Base-by-base conservation (phyloP, 2,113 vertebrate species). In the Thalassoma bifasciatum region DNA sequence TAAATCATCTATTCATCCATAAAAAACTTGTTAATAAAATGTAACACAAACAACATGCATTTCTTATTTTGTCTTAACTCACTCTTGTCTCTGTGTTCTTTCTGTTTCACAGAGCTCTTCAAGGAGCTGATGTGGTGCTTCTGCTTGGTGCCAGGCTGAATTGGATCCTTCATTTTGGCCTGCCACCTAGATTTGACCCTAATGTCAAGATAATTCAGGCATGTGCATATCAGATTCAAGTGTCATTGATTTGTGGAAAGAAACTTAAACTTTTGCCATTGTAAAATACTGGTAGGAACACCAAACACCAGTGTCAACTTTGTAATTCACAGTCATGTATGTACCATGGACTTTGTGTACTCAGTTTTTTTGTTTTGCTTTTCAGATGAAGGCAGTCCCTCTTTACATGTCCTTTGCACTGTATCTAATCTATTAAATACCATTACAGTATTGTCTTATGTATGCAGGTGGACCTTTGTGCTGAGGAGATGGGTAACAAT, bases 131-230 rank as follows among this genome's bases (percentile, higher is more conserved):
- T 84, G 96, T 97, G 69, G 92, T 99, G 51, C 66, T 99, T 79
- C 92, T 99, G 75, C 83, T 99, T 69, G 98, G 97, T 82, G 97
- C 98, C 56, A 95, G 97, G 77, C 90, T 99, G 60, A 99, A 99
- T 61, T 99, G 98, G 98, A 99, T 99, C 77, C 91, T 99, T 72
- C 98, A 99, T 91, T 99, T 99, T 92, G 98, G 98, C 51, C 93
- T 96, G 63, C 95, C 97, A 40, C 97, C 97, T 14, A 93, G 96
- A 78, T 99, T 96, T 79, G 95, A 61, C 59, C 92, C 94, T 22
- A 77, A 95, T 87, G 96, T 98, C 21, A 96, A 97, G 83, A 81
- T 99, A 85, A 96, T 98, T 85, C 97, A 99, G 96, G 97, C 98
- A 82, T 40, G 40, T 56, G 11, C 68, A 62, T 46, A 47, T 21